Evolutionary conservation across 2,797 vertebrate species (phyloP).

Genomic region (Valencia hispanica): DNA sequence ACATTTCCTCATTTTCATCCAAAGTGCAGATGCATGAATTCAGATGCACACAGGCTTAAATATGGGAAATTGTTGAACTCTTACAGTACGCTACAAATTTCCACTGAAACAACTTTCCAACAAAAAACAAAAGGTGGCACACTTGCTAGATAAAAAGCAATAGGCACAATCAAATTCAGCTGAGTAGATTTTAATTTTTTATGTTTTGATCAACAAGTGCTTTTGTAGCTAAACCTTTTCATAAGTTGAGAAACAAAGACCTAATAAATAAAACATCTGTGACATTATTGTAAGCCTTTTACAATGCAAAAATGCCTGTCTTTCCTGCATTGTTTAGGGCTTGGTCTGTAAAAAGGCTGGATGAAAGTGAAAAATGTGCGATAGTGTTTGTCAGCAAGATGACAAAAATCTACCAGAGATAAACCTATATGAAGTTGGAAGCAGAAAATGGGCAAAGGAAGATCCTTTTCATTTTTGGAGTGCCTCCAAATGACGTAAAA

Average conservation of each 20-base stretch:
- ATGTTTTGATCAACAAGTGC: neutral
- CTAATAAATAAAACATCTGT: conserved; percentile 1
- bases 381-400: neutral
- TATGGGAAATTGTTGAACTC: neutral
- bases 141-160: neutral
- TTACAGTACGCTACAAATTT: neutral
- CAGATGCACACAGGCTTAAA: conserved; percentile 30
- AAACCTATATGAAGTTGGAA: neutral
- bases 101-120: neutral
- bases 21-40: conserved; percentile 50
- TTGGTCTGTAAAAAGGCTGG: neutral
- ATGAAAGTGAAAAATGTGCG: neutral
- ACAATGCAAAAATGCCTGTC: conserved; percentile 12
- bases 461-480: neutral
- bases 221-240: neutral
- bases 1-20: conserved; percentile 45
- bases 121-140: neutral
- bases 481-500: neutral
- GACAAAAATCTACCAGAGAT: neutral
- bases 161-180: neutral
- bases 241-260: conserved; percentile 13
- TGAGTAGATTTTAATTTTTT: too few species aligned
- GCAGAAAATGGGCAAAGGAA: neutral
- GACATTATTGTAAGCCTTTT: conserved; percentile 6
- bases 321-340: neutral